Evolutionary conservation across 1,140 invertebrate species (phyloP).

Genomic region (Papilio dardanus): DNA sequence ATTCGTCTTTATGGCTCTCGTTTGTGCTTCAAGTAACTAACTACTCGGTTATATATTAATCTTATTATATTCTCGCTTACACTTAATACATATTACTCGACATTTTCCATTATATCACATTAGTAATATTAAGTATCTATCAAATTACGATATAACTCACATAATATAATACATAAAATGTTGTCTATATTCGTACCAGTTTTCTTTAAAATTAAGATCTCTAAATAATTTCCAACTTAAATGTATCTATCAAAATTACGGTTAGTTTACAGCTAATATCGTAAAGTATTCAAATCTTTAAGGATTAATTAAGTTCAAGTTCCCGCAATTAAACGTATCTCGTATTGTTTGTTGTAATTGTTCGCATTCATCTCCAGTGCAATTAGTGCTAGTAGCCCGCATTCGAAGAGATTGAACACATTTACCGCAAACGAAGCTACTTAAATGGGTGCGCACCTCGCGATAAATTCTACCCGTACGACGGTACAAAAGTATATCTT

Average conservation of each 20-base stretch:
- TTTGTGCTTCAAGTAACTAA: conserved; percentile 7
- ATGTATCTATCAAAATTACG: background rate
- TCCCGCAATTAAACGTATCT: conserved; percentile 38
- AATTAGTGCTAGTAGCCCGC: conserved; percentile 41
- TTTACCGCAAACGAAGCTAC: conserved; percentile 34
- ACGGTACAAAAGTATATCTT: conserved; percentile 16
- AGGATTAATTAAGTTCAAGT: conserved; percentile 14
- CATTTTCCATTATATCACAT: background rate
- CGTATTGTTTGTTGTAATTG: conserved; percentile 39
- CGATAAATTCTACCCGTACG: conserved; percentile 18
- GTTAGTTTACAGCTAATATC: background rate
- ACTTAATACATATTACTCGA: background rate
- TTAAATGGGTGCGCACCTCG: conserved; percentile 20
- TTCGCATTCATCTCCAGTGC: conserved; percentile 40
- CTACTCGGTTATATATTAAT: background rate
- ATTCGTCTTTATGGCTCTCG: conserved; percentile 15
- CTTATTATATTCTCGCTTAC: conserved; percentile 3
- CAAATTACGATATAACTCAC: too few relatives aligned
- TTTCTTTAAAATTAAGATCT: too few relatives aligned
- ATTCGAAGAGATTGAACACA: conserved; percentile 40
- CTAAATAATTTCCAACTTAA: background rate
- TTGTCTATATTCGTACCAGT: too few relatives aligned
- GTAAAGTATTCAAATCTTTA: background rate
- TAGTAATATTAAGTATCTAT: background rate
- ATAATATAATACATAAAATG: background rate